Conservation (phyloP, 2,888 invertebrate species). For the Ditula angustiorana region DNA sequence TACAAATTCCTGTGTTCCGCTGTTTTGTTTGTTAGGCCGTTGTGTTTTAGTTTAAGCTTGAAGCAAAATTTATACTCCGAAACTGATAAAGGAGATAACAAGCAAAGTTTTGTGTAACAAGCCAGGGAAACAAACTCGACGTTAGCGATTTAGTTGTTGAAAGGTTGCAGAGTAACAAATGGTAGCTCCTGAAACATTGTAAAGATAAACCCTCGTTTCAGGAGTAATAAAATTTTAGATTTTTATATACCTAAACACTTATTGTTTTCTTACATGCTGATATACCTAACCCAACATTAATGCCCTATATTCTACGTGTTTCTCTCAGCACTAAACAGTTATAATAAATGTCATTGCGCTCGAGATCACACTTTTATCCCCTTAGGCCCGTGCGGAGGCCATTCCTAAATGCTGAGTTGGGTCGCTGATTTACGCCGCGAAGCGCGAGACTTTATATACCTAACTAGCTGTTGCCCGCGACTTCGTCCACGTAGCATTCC, state of each 20-base stretch:
- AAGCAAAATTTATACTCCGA: background rate
- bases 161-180: background rate
- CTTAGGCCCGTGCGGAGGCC: conserved; percentile 23
- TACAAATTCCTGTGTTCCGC: background rate
- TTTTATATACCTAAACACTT: too few species aligned
- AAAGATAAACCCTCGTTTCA: background rate
- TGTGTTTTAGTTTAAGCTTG: background rate
- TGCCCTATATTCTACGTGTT: conserved; percentile 27
- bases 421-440: conserved; percentile 1
- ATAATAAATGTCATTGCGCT: conserved; percentile 12
- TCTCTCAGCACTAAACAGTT: background rate
- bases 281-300: conserved; percentile 33
- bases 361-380: conserved; percentile 10
- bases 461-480: too few species aligned
- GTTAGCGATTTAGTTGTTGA: conserved; percentile 11
- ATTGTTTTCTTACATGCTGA: too few species aligned
- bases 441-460: conserved; percentile 10
- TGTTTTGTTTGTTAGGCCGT: background rate
- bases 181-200: conserved; percentile 6
- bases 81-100: conserved; percentile 1
- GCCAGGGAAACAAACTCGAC: conserved; percentile 5
- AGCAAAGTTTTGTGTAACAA: conserved; percentile 18
- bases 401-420: conserved; percentile 13
- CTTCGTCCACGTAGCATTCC: too few species aligned
- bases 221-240: too few species aligned